Evolutionary conservation across 2,113 vertebrate genomes (phyloP).

Genomic region (Gambusia affinis): DNA sequence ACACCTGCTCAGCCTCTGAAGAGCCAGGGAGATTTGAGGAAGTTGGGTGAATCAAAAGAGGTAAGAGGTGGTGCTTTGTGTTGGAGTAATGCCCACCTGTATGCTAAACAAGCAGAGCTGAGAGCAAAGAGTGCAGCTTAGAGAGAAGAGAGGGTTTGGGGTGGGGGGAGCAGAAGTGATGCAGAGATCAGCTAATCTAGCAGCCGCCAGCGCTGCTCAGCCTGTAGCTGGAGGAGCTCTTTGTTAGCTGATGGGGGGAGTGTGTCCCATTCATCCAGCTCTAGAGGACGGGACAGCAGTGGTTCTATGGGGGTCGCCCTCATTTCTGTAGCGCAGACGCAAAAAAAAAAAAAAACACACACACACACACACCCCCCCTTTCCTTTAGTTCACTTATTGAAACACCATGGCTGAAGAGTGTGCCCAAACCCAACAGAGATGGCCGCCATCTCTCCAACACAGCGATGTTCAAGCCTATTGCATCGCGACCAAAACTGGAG

Average conservation of each 20-base stretch:
- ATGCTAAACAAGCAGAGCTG: slow-evolving; percentile 82
- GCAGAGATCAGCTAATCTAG: slow-evolving; percentile 59
- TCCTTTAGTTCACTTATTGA: slow-evolving; percentile 22
- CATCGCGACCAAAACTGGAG: too few species aligned
- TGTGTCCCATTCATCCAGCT: slow-evolving; percentile 67
- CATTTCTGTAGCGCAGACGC: slow-evolving; percentile 53
- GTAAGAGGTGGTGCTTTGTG: slow-evolving; percentile 42
- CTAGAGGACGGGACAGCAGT: slow-evolving; percentile 35
- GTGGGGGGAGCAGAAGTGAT: slow-evolving; percentile 3
- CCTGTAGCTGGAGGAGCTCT: slow-evolving; percentile 59
- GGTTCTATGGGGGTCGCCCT: slow-evolving; percentile 41
- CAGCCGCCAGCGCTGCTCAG: slow-evolving; percentile 76
- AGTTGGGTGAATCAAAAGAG: slow-evolving; percentile 31
- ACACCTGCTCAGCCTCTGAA: neutral
- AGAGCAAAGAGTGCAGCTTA: slow-evolving; percentile 8
- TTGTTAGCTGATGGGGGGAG: slow-evolving; percentile 76
- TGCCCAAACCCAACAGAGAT: slow-evolving; percentile 64
- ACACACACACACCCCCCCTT: slow-evolving; percentile 19
- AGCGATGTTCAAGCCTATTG: too few species aligned
- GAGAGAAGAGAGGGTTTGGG: neutral
- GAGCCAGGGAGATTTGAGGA: slow-evolving; percentile 24
- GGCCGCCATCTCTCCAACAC: slow-evolving; percentile 31
- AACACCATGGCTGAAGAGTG: slow-evolving; percentile 70
- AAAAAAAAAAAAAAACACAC: slow-evolving; percentile 14
- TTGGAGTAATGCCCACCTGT: slow-evolving; percentile 84